Conservation (phyloP, 2,113 vertebrate species). For the Gymnorhina tibicen region DNA sequence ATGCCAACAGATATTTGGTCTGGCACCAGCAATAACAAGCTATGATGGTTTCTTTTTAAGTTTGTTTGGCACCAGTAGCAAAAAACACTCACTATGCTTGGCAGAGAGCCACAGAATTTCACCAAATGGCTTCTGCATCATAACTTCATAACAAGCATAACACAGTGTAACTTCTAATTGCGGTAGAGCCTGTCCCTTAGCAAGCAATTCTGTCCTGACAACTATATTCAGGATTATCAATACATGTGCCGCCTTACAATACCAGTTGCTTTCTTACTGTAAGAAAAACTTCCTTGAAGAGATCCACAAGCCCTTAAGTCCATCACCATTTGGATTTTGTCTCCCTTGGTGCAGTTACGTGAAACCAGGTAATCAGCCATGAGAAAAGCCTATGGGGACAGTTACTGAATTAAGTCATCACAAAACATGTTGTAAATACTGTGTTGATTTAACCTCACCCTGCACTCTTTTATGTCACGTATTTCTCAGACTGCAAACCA, state of each 20-base stretch:
- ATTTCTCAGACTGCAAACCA: neutral
- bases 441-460: constrained; percentile 1
- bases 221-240: neutral
- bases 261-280: neutral
- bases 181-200: neutral
- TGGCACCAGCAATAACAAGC: constrained; percentile 55
- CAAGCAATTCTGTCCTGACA: neutral
- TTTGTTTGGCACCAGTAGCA: constrained; percentile 50
- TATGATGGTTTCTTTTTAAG: constrained; percentile 59
- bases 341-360: neutral
- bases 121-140: constrained; percentile 47
- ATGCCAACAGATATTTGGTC: constrained; percentile 57
- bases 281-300: neutral
- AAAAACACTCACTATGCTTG: constrained; percentile 42
- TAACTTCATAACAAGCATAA: constrained; percentile 31
- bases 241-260: neutral
- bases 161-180: constrained; percentile 7
- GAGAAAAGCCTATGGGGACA: constrained; percentile 12
- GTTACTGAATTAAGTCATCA: constrained; percentile 22
- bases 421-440: neutral
- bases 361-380: neutral
- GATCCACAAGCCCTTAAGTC: neutral
- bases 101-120: constrained; percentile 38
- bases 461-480: neutral
- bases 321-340: neutral